These are phyloP conservation scores for Linepithema humile DNA, from an alignment of 1,140 invertebrate species.

Conservation along the genomic window DNA sequence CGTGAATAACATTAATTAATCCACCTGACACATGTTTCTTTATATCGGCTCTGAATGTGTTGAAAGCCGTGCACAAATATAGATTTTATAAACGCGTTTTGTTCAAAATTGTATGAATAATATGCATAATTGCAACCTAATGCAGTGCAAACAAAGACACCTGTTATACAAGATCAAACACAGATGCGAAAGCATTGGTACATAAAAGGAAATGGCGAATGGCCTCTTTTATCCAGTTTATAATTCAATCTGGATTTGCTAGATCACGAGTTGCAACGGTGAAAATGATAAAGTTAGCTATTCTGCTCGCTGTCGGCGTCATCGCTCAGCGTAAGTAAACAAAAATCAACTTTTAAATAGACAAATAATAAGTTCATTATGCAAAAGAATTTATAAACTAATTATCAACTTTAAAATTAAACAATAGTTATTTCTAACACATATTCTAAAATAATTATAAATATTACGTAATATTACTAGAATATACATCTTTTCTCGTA, in stretches of 20 bases:
- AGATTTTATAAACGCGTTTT: constrained; percentile 1
- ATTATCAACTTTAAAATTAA: neutral
- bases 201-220: constrained; percentile 17
- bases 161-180: neutral
- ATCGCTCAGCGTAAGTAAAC: constrained; percentile 4
- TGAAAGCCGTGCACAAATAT: neutral
- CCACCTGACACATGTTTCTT: neutral
- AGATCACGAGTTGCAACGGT: neutral
- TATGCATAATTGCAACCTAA: neutral
- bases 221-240: neutral
- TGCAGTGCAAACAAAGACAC: neutral
- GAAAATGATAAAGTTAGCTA: constrained; percentile 16
- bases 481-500: neutral
- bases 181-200: neutral
- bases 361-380: neutral
- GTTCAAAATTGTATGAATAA: constrained; percentile 12
- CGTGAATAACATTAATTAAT: neutral
- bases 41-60: neutral
- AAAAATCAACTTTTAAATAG: neutral
- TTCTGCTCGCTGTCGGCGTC: neutral
- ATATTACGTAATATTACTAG: no score
- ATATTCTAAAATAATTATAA: neutral
- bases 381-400: neutral
- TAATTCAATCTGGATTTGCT: neutral
- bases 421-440: neutral